Evolutionary conservation across 2,888 invertebrate genomes (phyloP).

Genomic region (Teleogryllus oceanicus): DNA sequence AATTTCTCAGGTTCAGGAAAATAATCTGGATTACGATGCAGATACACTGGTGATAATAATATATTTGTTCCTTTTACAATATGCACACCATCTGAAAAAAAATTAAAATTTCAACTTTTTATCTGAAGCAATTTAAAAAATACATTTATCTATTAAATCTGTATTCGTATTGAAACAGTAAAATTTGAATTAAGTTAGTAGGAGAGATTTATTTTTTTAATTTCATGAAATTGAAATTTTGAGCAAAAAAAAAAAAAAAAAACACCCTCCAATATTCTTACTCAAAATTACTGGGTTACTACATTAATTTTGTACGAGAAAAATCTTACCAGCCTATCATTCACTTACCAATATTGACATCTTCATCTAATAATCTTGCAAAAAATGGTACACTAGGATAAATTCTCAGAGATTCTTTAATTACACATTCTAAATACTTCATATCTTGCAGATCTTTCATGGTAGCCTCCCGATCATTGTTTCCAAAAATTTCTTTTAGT

Average conservation of each 20-base stretch:
- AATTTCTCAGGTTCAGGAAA: slow-evolving; percentile 50
- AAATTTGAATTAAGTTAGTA: no score
- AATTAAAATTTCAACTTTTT: not conserved
- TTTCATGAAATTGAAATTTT: no score
- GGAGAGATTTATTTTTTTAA: no score
- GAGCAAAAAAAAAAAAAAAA: no score
- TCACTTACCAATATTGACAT: slow-evolving; percentile 35
- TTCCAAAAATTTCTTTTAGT: slow-evolving; percentile 51
- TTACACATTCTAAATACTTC: slow-evolving; percentile 65
- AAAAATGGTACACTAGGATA: slow-evolving; percentile 62
- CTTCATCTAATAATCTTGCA: slow-evolving; percentile 38
- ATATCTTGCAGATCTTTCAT: slow-evolving; percentile 60
- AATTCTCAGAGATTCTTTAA: slow-evolving; percentile 64
- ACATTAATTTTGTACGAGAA: no score
- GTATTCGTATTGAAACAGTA: no score
- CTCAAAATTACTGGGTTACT: no score
- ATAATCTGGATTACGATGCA: slow-evolving; percentile 46
- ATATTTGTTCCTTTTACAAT: slow-evolving; percentile 38
- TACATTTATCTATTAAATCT: no score
- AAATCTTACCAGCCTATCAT: not conserved
- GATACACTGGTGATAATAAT: slow-evolving; percentile 38
- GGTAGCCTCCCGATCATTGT: slow-evolving; percentile 50
- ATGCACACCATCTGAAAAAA: slow-evolving; percentile 31
- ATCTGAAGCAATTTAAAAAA: no score
- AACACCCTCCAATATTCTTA: no score